Percentiles rank a stretch among this genome's conserved stretches.
Evolutionary conservation across 2,888 invertebrate species (phyloP).

Genomic region (Acleris literana): DNA sequence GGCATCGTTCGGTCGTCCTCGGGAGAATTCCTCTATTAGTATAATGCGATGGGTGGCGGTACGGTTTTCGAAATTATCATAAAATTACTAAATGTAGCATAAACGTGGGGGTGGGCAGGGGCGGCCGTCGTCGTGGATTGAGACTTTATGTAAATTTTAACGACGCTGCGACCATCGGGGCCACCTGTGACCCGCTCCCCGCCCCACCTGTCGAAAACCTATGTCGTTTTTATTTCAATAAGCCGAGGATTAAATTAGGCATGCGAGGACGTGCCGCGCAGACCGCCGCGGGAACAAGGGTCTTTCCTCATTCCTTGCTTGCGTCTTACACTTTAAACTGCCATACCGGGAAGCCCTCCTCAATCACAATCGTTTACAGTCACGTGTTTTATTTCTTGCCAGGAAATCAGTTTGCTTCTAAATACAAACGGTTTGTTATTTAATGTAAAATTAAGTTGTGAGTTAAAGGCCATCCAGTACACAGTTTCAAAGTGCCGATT

Average conservation of each 20-base stretch:
- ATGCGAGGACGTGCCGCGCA: conserved; percentile 72
- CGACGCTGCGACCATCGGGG: conserved; percentile 83
- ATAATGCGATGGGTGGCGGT: conserved; percentile 83
- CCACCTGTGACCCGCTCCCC: conserved; percentile 76
- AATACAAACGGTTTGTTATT: too few relatives aligned
- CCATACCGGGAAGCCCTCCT: conserved; percentile 45
- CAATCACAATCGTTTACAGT: conserved; percentile 10
- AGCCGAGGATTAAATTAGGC: conserved; percentile 82
- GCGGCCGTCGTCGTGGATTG: conserved; percentile 78
- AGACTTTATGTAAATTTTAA: conserved; percentile 85
- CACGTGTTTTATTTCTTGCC: neutral
- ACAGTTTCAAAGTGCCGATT: neutral
- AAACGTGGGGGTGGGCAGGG: conserved; percentile 80
- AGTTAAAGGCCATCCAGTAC: neutral
- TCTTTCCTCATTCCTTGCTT: conserved; percentile 58
- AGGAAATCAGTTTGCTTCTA: too few relatives aligned
- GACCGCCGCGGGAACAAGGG: conserved; percentile 53
- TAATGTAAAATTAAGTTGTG: neutral
- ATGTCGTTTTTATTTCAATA: conserved; percentile 84
- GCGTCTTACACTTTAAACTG: conserved; percentile 46
- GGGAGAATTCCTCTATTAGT: conserved; percentile 79
- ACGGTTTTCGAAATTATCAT: conserved; percentile 83
- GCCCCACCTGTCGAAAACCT: conserved; percentile 82
- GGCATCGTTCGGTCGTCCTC: conserved; percentile 59
- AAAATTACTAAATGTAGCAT: conserved; percentile 85